These are phyloP conservation scores for Melanerpes formicivorus DNA, from an alignment of 2,113 vertebrate genomes.

Conservation along the genomic window DNA sequence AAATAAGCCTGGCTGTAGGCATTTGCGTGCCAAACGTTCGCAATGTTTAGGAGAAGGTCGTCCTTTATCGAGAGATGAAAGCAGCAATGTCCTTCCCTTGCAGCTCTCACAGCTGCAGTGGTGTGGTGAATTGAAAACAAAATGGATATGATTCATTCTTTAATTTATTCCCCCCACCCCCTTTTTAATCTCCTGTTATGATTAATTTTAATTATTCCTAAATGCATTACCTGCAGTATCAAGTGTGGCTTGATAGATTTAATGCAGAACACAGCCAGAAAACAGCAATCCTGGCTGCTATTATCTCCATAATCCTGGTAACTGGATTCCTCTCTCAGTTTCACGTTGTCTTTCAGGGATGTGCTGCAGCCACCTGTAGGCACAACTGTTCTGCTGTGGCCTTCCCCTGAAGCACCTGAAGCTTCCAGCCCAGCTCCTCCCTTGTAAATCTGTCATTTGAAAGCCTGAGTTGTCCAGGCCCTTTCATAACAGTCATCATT, in stretches of 20 bases:
- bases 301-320: slow-evolving; percentile 27
- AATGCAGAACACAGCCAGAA: not conserved
- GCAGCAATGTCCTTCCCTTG: not conserved
- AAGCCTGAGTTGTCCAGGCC: fast-evolving
- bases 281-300: not conserved
- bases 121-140: not conserved
- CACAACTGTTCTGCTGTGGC: not conserved
- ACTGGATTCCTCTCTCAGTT: slow-evolving; percentile 11
- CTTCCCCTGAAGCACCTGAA: not conserved
- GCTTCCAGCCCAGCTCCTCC: not conserved
- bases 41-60: not conserved
- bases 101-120: not conserved
- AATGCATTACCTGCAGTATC: not conserved
- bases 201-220: slow-evolving; percentile 25
- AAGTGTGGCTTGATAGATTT: not conserved
- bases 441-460: not conserved
- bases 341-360: not conserved
- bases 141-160: not conserved
- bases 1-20: not conserved
- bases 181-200: not conserved
- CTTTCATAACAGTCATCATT: not conserved
- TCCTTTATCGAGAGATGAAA: not conserved
- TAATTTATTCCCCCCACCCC: not conserved
- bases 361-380: not conserved
- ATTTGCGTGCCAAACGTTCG: not conserved